These are phyloP conservation scores for Contarinia nasturtii DNA, from an alignment of 1,140 invertebrate species.

Conservation along the genomic window DNA sequence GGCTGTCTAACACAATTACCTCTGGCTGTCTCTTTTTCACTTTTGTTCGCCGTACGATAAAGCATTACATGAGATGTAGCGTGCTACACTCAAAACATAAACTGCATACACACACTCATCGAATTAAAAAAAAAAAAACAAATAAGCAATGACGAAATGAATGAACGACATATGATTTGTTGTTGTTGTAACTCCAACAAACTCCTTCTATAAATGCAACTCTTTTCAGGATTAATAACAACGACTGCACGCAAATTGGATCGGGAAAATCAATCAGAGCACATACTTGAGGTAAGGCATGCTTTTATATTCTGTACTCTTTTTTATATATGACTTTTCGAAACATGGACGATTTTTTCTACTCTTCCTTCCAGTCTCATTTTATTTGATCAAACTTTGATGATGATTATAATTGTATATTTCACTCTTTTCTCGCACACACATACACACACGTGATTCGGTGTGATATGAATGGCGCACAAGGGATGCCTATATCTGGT, in stretches of 20 bases:
- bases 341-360: too few species aligned
- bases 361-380: too few species aligned
- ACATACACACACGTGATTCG: too few species aligned
- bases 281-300: conserved; percentile 63
- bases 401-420: background rate
- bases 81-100: too few species aligned
- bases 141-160: background rate
- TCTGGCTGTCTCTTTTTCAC: too few species aligned
- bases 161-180: background rate
- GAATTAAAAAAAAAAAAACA: too few species aligned
- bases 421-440: too few species aligned
- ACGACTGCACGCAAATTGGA: conserved; percentile 69
- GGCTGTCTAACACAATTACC: too few species aligned
- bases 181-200: background rate
- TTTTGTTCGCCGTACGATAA: too few species aligned
- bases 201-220: background rate
- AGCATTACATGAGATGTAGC: too few species aligned
- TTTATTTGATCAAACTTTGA: background rate
- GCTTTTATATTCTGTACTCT: background rate
- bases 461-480: background rate
- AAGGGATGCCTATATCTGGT: background rate
- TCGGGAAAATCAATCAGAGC: conserved; percentile 63
- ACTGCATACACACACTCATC: too few species aligned
- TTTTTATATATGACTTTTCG: background rate
- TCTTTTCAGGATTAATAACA: conserved; percentile 50